A percentile compares a stretch with the other conserved stretches of the same genome.
Evolutionary conservation across 2,113 vertebrate species (phyloP).

Genomic region (Trochalopteron elliotii): DNA sequence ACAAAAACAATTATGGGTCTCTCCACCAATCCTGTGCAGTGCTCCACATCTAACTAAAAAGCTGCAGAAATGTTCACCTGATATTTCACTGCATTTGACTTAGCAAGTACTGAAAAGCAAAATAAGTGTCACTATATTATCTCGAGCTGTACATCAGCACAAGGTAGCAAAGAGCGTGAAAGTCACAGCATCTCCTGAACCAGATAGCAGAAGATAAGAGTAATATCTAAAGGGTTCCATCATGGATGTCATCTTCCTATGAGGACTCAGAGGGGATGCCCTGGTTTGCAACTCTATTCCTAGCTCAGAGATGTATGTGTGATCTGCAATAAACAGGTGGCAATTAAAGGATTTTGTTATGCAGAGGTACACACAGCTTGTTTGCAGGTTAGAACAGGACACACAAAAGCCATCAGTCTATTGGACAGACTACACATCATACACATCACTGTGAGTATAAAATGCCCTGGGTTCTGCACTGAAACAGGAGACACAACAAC

Average conservation of each 20-base stretch:
- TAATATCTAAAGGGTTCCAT: background rate
- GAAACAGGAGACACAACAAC: background rate
- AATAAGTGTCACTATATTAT: background rate
- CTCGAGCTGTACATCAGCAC: background rate
- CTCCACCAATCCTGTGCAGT: background rate
- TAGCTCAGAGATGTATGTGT: rapidly evolving
- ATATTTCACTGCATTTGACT: background rate
- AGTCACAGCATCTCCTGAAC: background rate
- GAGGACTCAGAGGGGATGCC: background rate
- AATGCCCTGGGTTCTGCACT: background rate
- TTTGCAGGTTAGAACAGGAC: background rate
- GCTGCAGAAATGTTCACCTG: background rate
- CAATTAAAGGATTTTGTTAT: background rate
- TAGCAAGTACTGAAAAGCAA: background rate
- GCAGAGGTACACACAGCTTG: rapidly evolving
- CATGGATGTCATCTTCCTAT: background rate
- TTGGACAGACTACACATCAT: background rate
- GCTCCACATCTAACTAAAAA: background rate
- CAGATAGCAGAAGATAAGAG: background rate
- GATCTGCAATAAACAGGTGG: background rate
- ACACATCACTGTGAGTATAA: background rate
- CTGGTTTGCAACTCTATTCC: background rate
- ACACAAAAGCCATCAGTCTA: background rate
- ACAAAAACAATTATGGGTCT: background rate
- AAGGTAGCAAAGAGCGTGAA: background rate